Conservation (phyloP, 2,113 vertebrate genomes). For the Carlito syrichta region DNA sequence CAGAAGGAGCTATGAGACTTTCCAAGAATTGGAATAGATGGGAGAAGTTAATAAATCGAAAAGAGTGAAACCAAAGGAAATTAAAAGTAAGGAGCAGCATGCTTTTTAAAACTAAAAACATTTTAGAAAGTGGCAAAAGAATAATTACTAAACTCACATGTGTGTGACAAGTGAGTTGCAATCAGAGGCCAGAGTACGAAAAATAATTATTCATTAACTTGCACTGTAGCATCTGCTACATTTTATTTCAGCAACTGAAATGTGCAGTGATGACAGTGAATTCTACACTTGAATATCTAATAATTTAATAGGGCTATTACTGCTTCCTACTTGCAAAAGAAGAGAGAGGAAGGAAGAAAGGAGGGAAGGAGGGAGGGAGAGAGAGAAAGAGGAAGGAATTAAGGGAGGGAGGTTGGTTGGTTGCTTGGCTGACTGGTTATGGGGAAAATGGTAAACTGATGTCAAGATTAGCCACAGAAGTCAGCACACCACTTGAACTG, state of each 20-base stretch:
- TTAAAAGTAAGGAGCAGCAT: background rate
- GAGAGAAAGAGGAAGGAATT: background rate
- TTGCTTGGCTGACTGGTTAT: too few relatives aligned
- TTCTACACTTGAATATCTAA: conserved; percentile 30
- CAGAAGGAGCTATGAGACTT: background rate
- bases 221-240: background rate
- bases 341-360: background rate
- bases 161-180: conserved; percentile 35
- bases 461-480: background rate
- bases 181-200: conserved; percentile 56
- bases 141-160: conserved; percentile 28
- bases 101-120: conserved; percentile 19
- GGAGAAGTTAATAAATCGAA: background rate
- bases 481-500: background rate
- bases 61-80: background rate
- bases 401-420: background rate
- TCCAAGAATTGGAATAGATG: background rate
- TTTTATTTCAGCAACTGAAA: conserved; percentile 29
- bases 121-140: conserved; percentile 38
- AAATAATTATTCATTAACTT: conserved; percentile 61
- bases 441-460: background rate
- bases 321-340: background rate
- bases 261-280: background rate
- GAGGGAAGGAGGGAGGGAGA: background rate
- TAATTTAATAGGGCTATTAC: background rate